These are phyloP conservation scores for Micrasema minimum DNA, from an alignment of 1,140 invertebrate genomes.

Conservation along the genomic window DNA sequence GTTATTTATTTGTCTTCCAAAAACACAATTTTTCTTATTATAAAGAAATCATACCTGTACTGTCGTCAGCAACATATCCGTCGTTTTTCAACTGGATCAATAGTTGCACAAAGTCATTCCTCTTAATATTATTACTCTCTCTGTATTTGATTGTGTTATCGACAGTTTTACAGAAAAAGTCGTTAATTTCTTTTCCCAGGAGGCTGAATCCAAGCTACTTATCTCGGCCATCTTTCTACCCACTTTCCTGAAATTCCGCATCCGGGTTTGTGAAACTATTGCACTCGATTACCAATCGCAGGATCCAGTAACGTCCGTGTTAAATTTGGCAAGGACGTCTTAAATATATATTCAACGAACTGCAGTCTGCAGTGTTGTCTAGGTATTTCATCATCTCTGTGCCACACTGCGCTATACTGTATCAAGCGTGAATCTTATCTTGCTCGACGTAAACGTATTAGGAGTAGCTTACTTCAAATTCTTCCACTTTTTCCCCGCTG, in stretches of 20 bases:
- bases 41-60: slow-evolving; percentile 53
- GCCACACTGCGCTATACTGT: slow-evolving; percentile 60
- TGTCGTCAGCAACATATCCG: slow-evolving; percentile 55
- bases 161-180: slow-evolving; percentile 68
- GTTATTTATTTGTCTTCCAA: too few relatives aligned
- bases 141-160: slow-evolving; percentile 68
- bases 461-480: slow-evolving; percentile 54
- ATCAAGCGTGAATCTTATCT: slow-evolving; percentile 56
- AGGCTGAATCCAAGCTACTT: slow-evolving; percentile 19
- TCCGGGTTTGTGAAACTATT: slow-evolving; percentile 68
- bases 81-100: slow-evolving; percentile 69
- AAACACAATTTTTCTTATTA: not conserved
- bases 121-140: slow-evolving; percentile 59
- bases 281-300: slow-evolving; percentile 72
- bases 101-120: slow-evolving; percentile 72
- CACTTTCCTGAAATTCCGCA: slow-evolving; percentile 67
- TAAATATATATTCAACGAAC: slow-evolving; percentile 61
- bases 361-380: slow-evolving; percentile 60
- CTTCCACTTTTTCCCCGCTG: slow-evolving; percentile 58
- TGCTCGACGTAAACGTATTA: slow-evolving; percentile 57
- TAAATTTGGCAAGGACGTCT: slow-evolving; percentile 69
- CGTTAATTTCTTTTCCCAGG: slow-evolving; percentile 22
- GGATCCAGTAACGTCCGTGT: slow-evolving; percentile 73
- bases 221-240: slow-evolving; percentile 56
- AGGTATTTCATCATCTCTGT: slow-evolving; percentile 54